phyloP scores from a whole-genome alignment of 2,888 invertebrate species.

The Eumerus sabulonum region DNA sequence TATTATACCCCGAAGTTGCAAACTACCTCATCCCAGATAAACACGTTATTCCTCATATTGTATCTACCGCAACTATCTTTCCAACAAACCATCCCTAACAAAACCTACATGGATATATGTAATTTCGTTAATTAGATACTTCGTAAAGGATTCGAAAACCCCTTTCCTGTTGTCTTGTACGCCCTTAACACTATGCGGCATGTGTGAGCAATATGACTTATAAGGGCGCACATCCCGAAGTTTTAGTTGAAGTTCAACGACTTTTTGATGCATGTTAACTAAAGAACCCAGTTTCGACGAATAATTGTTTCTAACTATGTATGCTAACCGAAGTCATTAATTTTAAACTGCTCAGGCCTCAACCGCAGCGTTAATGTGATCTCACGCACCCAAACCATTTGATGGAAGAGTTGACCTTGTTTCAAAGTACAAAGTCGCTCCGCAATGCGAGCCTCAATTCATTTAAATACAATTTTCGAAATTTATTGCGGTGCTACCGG shows the following conservation, averaged over 20 bases:
- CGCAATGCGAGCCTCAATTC: slow-evolving; percentile 34
- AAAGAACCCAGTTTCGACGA: slow-evolving; percentile 43
- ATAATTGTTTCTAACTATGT: slow-evolving; percentile 63
- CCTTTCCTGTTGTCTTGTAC: slow-evolving; percentile 43
- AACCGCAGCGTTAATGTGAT: slow-evolving; percentile 24
- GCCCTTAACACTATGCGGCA: background rate
- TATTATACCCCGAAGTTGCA: slow-evolving; percentile 58
- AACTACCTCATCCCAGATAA: slow-evolving; percentile 9
- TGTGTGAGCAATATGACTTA: no score
- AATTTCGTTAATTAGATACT: slow-evolving; percentile 63
- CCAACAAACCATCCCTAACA: slow-evolving; percentile 20
- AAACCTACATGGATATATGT: slow-evolving; percentile 15
- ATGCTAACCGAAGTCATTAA: slow-evolving; percentile 64
- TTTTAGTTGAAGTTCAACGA: slow-evolving; percentile 34
- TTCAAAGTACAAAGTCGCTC: background rate
- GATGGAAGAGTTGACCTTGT: slow-evolving; percentile 34
- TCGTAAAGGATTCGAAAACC: slow-evolving; percentile 46
- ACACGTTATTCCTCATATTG: slow-evolving; percentile 16
- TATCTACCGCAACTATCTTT: background rate
- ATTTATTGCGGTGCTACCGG: slow-evolving; percentile 56
- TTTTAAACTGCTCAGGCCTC: slow-evolving; percentile 17
- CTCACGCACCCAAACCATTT: slow-evolving; percentile 21
- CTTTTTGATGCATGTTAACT: slow-evolving; percentile 64
- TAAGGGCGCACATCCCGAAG: no score
- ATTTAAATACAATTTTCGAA: slow-evolving; percentile 60